Conservation (phyloP, 2,888 invertebrate species). For the Drosophila falleni region DNA sequence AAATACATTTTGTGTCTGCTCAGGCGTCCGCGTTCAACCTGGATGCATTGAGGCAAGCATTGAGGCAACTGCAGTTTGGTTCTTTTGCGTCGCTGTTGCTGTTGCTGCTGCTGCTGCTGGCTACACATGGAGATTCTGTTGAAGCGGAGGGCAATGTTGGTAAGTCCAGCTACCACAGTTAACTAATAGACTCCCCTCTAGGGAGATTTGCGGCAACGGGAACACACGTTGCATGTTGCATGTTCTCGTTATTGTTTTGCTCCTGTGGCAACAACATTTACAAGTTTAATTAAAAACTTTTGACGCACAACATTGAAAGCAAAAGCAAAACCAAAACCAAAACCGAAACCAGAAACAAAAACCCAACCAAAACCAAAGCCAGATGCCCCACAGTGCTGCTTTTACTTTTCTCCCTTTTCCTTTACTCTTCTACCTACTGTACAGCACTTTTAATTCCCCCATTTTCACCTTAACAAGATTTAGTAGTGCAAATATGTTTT, state of each 20-base stretch:
- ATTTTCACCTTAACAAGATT: slow-evolving; percentile 38
- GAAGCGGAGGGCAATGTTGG: slow-evolving; percentile 84
- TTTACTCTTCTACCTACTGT: not conserved
- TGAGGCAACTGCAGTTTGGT: slow-evolving; percentile 59
- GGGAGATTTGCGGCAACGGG: slow-evolving; percentile 4
- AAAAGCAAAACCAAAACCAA: slow-evolving; percentile 23
- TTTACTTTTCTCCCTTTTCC: not conserved
- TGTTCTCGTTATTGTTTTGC: slow-evolving; percentile 32
- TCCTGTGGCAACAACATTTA: slow-evolving; percentile 63
- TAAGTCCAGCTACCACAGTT: slow-evolving; percentile 63
- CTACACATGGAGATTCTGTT: slow-evolving; percentile 75
- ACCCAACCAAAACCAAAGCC: slow-evolving; percentile 31
- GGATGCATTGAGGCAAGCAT: slow-evolving; percentile 51
- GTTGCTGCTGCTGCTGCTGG: slow-evolving; percentile 72
- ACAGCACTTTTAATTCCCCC: not conserved
- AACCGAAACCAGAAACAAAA: slow-evolving; percentile 24
- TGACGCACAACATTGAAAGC: slow-evolving; percentile 26
- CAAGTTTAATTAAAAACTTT: slow-evolving; percentile 77
- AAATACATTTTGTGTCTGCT: slow-evolving; percentile 10
- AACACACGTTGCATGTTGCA: slow-evolving; percentile 28
- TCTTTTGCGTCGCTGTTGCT: slow-evolving; percentile 55
- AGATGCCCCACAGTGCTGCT: slow-evolving; percentile 11
- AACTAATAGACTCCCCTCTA: not conserved
- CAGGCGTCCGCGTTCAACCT: slow-evolving; percentile 54
- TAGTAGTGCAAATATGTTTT: slow-evolving; percentile 64